These are phyloP conservation scores for Callimico goeldii DNA, from an alignment of 2,797 vertebrate genomes.

Conservation along the genomic window DNA sequence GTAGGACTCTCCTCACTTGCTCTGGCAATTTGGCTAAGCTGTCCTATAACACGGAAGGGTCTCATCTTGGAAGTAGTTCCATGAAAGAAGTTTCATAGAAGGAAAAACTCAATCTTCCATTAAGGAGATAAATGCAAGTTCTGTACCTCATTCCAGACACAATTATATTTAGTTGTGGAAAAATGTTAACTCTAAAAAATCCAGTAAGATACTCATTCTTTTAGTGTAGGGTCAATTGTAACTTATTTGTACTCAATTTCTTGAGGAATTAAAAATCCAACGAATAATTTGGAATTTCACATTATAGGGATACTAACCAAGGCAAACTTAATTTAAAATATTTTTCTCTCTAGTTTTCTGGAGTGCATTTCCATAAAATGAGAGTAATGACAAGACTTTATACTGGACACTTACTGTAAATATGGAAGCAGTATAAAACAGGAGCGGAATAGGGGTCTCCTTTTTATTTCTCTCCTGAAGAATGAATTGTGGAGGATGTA, in stretches of 20 bases:
- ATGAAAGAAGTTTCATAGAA: neutral
- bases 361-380: slow-evolving; percentile 27
- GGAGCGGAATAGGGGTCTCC: slow-evolving; percentile 94
- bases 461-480: slow-evolving; percentile 96
- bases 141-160: neutral
- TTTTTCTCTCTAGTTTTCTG: slow-evolving; percentile 10
- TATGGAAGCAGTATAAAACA: slow-evolving; percentile 92
- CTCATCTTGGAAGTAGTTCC: neutral
- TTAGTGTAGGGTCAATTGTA: neutral
- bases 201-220: neutral
- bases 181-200: slow-evolving; percentile 48
- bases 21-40: neutral
- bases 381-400: neutral
- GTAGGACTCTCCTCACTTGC: neutral
- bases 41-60: neutral
- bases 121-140: slow-evolving; percentile 16
- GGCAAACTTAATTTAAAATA: neutral
- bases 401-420: slow-evolving; percentile 90
- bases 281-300: slow-evolving; percentile 33
- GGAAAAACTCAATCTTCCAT: slow-evolving; percentile 14
- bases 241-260: slow-evolving; percentile 33
- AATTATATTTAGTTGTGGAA: slow-evolving; percentile 39
- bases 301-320: slow-evolving; percentile 4
- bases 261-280: slow-evolving; percentile 46
- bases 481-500: slow-evolving; percentile 97